Percentiles rank a stretch among this genome's conserved stretches.
These are phyloP conservation scores for Salvelinus fontinalis DNA, from an alignment of 2,113 vertebrate species.

Conservation along the genomic window DNA sequence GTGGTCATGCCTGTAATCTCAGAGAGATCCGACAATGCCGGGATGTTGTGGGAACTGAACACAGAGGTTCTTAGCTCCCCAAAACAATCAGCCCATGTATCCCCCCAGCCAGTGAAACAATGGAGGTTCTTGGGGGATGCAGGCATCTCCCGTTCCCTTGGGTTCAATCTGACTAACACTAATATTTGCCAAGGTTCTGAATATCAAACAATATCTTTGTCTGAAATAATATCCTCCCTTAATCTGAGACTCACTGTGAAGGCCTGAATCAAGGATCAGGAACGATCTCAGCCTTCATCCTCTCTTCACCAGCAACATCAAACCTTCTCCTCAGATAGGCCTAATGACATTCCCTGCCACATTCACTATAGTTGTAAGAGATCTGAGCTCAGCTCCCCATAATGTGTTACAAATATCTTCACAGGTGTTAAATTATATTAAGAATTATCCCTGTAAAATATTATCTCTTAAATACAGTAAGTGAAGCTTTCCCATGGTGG, in stretches of 20 bases:
- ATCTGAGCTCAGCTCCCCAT: too few relatives aligned
- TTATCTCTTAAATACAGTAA: too few relatives aligned
- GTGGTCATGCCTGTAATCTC: slow-evolving; percentile 57
- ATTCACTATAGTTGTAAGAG: too few relatives aligned
- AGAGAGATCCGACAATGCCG: slow-evolving; percentile 54
- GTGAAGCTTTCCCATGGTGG: too few relatives aligned
- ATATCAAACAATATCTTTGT: slow-evolving; percentile 57
- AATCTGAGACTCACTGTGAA: slow-evolving; percentile 41
- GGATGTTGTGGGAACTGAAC: slow-evolving; percentile 58
- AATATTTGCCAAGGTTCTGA: slow-evolving; percentile 67
- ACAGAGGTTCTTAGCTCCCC: slow-evolving; percentile 51
- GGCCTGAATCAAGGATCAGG: slow-evolving; percentile 39
- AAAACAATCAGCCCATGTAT: slow-evolving; percentile 50
- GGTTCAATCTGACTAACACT: slow-evolving; percentile 62
- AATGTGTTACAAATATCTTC: too few relatives aligned
- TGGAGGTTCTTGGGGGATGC: slow-evolving; percentile 35
- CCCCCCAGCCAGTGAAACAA: slow-evolving; percentile 48
- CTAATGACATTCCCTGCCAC: too few relatives aligned
- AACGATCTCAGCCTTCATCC: slow-evolving; percentile 46
- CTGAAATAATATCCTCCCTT: slow-evolving; percentile 29
- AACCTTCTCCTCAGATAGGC: too few relatives aligned
- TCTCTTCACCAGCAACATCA: slow-evolving; percentile 1
- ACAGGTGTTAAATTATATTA: too few relatives aligned
- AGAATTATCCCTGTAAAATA: too few relatives aligned
- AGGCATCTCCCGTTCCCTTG: slow-evolving; percentile 52